Conservation (phyloP, 2,797 vertebrate species). For the Pangasius mekongensis region DNA sequence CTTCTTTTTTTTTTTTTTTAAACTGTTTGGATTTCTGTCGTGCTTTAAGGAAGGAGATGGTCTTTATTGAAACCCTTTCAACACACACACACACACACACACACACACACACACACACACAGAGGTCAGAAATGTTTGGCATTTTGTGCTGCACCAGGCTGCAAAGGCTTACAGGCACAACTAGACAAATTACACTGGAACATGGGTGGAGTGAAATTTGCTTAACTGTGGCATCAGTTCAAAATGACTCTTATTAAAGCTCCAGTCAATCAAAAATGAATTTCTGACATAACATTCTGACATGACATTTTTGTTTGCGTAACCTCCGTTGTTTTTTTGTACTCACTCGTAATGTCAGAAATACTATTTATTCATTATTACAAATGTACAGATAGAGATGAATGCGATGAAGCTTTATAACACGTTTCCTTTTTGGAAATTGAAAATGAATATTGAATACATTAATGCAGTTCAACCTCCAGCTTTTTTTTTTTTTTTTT, state of each 20-base stretch:
- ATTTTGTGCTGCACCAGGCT: background rate
- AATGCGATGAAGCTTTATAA: background rate
- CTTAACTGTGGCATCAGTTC: background rate
- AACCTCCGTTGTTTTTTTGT: background rate
- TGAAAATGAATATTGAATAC: background rate
- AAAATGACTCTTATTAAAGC: background rate
- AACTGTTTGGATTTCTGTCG: too few relatives aligned
- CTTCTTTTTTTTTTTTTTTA: background rate
- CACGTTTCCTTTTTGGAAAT: background rate
- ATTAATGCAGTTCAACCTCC: background rate
- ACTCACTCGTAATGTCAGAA: background rate
- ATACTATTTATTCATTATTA: background rate
- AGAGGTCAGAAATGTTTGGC: background rate
- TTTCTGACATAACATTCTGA: background rate
- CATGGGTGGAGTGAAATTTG: conserved; percentile 11
- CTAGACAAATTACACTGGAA: background rate
- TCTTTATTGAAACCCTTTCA: background rate
- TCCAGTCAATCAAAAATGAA: background rate
- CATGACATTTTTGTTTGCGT: background rate
- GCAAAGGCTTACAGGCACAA: background rate
- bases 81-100: background rate
- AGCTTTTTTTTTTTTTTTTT: background rate
- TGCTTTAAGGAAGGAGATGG: background rate
- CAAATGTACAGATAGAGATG: background rate
- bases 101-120: background rate